Conservation (phyloP, 2,113 vertebrate species). For the Pedionomus torquatus region DNA sequence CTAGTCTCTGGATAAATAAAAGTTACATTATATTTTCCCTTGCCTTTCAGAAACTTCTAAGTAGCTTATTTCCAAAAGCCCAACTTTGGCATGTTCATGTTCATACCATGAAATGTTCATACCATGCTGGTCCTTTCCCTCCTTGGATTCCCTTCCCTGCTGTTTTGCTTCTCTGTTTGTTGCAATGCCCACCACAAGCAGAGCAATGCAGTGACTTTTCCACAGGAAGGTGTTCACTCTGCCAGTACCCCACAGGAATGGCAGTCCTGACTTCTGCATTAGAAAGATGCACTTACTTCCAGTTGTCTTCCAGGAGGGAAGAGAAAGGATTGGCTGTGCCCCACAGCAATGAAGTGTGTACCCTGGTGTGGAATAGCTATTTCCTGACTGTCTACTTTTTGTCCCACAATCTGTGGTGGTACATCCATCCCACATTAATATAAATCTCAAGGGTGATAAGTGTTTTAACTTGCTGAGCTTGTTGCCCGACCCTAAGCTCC, state of each 20-base stretch:
- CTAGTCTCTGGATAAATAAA: not conserved
- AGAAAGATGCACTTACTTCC: not conserved
- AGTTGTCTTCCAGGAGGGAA: not conserved
- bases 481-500: not conserved
- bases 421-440: not conserved
- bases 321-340: not conserved
- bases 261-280: not conserved
- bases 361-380: not conserved
- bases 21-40: not conserved
- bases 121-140: accelerated
- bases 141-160: not conserved
- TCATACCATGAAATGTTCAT: not conserved
- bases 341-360: not conserved
- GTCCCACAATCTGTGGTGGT: not conserved
- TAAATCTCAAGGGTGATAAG: not conserved
- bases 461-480: not conserved
- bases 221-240: not conserved
- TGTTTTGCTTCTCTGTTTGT: not conserved
- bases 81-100: not conserved
- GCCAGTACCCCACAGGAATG: not conserved
- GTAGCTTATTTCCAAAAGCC: not conserved
- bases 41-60: not conserved
- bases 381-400: not conserved
- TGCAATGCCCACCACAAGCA: not conserved
- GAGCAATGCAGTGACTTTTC: not conserved